Base-by-base conservation (phyloP, 2,113 vertebrate genomes). In the Dipodomys spectabilis region DNA sequence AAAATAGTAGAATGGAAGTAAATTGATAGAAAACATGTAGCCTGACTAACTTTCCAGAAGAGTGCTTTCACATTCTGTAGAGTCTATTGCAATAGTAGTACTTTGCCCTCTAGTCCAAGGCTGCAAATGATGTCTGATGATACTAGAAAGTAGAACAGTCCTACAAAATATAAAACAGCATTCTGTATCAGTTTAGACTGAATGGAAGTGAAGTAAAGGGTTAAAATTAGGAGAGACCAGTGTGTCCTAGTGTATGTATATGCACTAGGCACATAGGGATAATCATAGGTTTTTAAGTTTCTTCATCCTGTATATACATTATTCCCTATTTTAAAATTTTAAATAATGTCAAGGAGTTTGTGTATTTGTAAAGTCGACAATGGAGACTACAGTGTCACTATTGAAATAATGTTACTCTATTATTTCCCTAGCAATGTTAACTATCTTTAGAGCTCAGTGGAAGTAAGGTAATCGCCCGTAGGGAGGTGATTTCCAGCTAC, bases 1-100 rank as follows among this genome's bases (percentile, higher is more conserved):
- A 92, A 94, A 95, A 91, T 81, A 88, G 30, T 80, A 86, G 86
- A 91, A 73, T 85, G 27, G 30, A 95, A 79, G 64, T 83, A 93
- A 90, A 87, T 44, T 86, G 18, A 78, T 82, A 89, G 45, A 71
- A 90, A 82, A 82, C 75, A 71, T 82, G 85, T 71, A 89, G 13
- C 32, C 53, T 91, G 35, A 68, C 20, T 53, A 84, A 25, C 30
- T 94, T 89, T 84, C 30, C 32, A 84, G 44, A 90, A 32, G 71
- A 81, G 3, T 73, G 19, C 84, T 88, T 89, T 86, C 71, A 67
- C 73, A 62, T 4, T 11, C 15, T 13, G 23, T 57, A 81, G 57
- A 87, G 19, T 68, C 53, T 57, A 57, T 4, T 57, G 22, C 13
- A 18, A 20, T 84, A 23, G 79, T 20, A 60, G 27, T 86, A 20